Evolutionary conservation across 1,140 invertebrate genomes (phyloP), one percentile per base, ranked within the genome.

Genomic region (Drosophila elegans): DNA sequence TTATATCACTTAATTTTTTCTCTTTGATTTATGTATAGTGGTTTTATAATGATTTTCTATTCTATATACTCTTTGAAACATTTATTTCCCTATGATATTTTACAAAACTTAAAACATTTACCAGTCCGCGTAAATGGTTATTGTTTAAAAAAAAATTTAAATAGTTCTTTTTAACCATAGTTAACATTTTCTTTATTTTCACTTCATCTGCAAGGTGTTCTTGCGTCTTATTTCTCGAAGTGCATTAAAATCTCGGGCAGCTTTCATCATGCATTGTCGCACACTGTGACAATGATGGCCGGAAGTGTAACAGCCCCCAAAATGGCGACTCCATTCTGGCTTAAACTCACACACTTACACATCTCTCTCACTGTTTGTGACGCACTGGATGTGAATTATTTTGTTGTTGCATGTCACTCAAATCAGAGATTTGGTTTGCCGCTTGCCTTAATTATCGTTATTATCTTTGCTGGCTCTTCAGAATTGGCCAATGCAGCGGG

Each of bases 391-490:
- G 64, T 48, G 68, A 29, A 59, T 83, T 76, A 63, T 76, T 60
- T 84, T 80, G 80, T 84, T 88, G 83, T 88, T 88, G 82, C 82
- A 86, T 85, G 82, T 82, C 83, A 83, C 79, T 83, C 60, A 73
- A 61, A 79, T 76, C 76, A 79, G 83, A 88, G 83, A 78, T 85
- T 85, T 85, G 83, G 71, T 83, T 88, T 83, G 84, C 80, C 79
- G 84, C 76, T 88, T 86, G 83, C 49, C 72, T 88, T 88, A 88
- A 88, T 88, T 88, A 89, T 88, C 66, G 68, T 88, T 83, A 86
- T 86, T 86, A 83, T 82, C 68, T 78, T 77, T 59, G 44, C 64
- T 45, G 54, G 59, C 52, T 66, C 66, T 72, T 39, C 56, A 69
- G 83, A 88, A 86, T 86, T 88, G 84, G 83, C 83, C 79, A 86